Conservation (phyloP, 2,888 invertebrate species). For the Odontothrips loti region DNA sequence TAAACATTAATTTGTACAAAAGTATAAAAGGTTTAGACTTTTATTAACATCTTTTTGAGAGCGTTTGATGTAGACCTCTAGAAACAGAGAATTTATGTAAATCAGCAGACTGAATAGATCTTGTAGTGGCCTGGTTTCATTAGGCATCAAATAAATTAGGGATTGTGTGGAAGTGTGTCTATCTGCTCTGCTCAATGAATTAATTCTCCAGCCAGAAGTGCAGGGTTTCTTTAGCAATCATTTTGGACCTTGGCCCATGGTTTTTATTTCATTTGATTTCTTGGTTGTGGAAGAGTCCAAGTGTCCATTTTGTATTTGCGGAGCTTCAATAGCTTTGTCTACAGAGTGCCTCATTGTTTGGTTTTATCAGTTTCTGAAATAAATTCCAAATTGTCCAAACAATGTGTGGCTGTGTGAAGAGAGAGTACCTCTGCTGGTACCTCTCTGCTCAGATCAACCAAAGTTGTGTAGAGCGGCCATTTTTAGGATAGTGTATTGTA, state of each 20-base stretch:
- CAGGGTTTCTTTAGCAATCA: no score
- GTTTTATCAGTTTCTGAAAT: neutral
- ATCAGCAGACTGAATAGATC: neutral
- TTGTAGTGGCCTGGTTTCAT: neutral
- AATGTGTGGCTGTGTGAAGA: neutral
- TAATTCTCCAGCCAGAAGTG: no score
- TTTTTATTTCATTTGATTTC: no score
- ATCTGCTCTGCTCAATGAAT: no score
- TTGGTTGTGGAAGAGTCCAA: neutral
- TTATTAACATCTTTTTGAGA: neutral
- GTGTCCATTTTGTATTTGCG: neutral
- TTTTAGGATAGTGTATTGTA: neutral
- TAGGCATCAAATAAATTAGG: no score
- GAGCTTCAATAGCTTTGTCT: neutral
- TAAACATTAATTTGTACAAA: neutral
- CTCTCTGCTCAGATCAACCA: conserved; percentile 22
- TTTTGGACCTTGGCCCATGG: no score
- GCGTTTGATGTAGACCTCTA: no score
- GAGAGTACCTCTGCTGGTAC: neutral
- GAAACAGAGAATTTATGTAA: neutral
- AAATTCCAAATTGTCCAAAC: neutral
- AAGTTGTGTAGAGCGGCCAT: conserved; percentile 26
- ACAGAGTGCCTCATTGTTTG: conserved; percentile 6
- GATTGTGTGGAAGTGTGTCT: no score
- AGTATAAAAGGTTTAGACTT: no score